These are phyloP conservation scores for Scartelaos histophorus DNA, from an alignment of 2,113 vertebrate genomes.

Conservation along the genomic window DNA sequence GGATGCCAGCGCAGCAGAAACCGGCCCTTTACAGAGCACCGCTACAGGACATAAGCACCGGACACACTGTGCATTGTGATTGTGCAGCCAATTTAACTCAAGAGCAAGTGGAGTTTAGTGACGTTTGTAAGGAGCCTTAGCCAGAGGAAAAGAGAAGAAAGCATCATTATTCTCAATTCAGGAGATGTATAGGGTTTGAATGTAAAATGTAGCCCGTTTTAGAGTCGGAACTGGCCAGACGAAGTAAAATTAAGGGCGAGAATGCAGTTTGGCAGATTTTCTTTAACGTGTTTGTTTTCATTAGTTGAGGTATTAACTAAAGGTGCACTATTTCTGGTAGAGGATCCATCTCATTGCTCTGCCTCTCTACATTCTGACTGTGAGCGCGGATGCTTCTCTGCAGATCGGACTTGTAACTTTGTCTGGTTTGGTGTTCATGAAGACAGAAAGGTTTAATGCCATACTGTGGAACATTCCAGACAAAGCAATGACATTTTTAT, in stretches of 20 bases:
- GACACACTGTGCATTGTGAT: slow-evolving; percentile 44
- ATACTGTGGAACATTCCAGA: too few species aligned
- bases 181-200: not conserved
- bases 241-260: not conserved
- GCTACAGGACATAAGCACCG: slow-evolving; percentile 48
- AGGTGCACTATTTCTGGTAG: too few species aligned
- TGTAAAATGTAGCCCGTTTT: not conserved
- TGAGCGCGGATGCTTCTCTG: too few species aligned
- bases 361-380: too few species aligned
- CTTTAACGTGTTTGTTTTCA: too few species aligned
- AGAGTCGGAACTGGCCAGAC: not conserved
- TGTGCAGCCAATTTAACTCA: slow-evolving; percentile 49
- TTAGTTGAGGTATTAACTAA: too few species aligned
- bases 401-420: too few species aligned
- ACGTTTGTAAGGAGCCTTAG: not conserved
- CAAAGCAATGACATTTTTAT: too few species aligned
- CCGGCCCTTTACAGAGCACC: slow-evolving; percentile 13
- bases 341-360: too few species aligned
- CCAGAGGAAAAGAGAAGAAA: not conserved
- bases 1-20: slow-evolving; percentile 65
- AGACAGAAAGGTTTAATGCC: too few species aligned
- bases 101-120: slow-evolving; percentile 8
- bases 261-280: too few species aligned
- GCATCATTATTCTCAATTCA: slow-evolving; percentile 5
- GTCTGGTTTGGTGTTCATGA: too few species aligned